Percentiles rank a stretch among this genome's conserved stretches.
phyloP scores from a whole-genome alignment of 2,113 vertebrate genomes.

The Notothenia rossii region DNA sequence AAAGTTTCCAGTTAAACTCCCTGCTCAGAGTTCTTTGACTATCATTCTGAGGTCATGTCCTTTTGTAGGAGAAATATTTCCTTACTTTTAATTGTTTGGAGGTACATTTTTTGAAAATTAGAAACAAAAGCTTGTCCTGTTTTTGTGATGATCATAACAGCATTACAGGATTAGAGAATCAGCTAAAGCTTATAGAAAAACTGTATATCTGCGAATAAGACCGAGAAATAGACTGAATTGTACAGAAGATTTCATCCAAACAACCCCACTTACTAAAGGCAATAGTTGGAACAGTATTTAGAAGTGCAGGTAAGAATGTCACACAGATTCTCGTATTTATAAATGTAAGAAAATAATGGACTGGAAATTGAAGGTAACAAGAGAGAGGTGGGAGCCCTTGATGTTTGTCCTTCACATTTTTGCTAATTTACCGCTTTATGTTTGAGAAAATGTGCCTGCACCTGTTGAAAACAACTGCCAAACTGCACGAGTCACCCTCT shows the following conservation, averaged over 20 bases:
- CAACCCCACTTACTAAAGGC: neutral
- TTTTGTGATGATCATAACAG: neutral
- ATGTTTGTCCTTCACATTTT: slow-evolving; percentile 14
- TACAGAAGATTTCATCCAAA: neutral
- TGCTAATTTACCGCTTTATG: neutral
- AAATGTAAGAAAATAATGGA: neutral
- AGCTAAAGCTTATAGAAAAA: slow-evolving; percentile 12
- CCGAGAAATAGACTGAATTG: neutral
- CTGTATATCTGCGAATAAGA: neutral
- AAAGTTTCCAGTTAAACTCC: neutral
- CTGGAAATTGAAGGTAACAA: neutral
- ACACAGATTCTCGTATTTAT: neutral
- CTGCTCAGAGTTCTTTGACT: slow-evolving; percentile 5
- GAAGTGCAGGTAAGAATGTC: neutral
- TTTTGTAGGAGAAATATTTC: slow-evolving; percentile 13
- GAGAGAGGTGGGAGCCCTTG: neutral
- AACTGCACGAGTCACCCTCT: neutral
- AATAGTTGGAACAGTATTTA: neutral
- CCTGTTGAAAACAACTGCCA: neutral
- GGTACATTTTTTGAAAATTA: neutral
- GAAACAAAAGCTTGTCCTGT: neutral
- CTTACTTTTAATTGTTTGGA: slow-evolving; percentile 23
- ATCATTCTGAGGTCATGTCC: slow-evolving; percentile 30
- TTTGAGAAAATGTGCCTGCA: neutral
- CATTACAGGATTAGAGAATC: neutral